These are phyloP conservation scores for Macropus fuliginosus DNA, from an alignment of 2,797 vertebrate genomes.

Conservation along the genomic window DNA sequence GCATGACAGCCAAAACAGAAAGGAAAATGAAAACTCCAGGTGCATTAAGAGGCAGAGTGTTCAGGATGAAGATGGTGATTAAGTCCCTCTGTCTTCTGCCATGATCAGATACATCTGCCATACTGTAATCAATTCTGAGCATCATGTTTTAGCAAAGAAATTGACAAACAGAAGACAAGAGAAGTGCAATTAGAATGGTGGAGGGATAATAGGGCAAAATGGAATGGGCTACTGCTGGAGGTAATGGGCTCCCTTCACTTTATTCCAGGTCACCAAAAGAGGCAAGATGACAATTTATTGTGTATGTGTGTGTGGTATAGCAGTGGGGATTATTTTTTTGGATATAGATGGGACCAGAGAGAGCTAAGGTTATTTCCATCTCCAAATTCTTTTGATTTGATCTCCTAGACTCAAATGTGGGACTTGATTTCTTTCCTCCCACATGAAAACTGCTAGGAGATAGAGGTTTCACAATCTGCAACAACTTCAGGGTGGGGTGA, in stretches of 20 bases:
- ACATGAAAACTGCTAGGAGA: not conserved
- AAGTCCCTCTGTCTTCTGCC: not conserved
- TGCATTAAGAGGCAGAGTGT: not conserved
- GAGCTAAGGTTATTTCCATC: not conserved
- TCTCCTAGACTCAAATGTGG: not conserved
- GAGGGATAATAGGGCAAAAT: not conserved
- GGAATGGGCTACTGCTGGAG: not conserved
- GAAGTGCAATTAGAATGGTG: not conserved
- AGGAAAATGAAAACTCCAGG: not conserved
- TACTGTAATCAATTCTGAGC: not conserved
- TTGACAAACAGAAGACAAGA: not conserved
- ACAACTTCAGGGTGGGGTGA: not conserved
- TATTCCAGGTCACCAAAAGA: not conserved
- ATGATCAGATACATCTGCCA: not conserved
- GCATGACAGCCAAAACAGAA: not conserved
- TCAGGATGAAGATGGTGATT: not conserved
- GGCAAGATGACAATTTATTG: not conserved
- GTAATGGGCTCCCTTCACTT: not conserved
- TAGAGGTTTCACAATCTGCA: not conserved
- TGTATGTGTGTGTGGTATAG: not conserved
- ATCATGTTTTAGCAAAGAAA: not conserved
- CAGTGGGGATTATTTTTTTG: not conserved
- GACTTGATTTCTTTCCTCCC: not conserved
- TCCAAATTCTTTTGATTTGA: not conserved
- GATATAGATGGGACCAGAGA: not conserved